Conservation (phyloP, 92 coral and sea anemone genomes). For the Paragorgia papillata region DNA sequence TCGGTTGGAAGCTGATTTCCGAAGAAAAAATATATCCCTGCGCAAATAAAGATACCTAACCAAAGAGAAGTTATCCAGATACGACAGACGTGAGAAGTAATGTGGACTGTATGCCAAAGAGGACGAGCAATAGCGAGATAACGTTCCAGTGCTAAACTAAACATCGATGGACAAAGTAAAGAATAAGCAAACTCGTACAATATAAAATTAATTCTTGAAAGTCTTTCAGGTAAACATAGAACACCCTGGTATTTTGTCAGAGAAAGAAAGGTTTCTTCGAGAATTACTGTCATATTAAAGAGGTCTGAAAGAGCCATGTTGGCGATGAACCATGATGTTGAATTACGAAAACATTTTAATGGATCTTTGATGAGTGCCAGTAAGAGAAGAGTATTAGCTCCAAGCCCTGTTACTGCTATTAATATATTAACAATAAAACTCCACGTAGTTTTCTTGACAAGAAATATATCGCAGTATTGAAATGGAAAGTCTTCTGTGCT, state of each 20-base stretch:
- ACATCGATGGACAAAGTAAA: not conserved
- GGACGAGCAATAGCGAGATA: conserved; percentile 7
- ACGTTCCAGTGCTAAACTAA: conserved; percentile 6
- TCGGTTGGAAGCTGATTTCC: too few species aligned
- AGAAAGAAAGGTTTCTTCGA: not conserved
- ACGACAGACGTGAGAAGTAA: conserved; percentile 2
- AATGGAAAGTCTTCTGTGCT: too few species aligned
- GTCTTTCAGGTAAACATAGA: not conserved
- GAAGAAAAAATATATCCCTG: too few species aligned
- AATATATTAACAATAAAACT: conserved; percentile 1
- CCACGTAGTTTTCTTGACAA: too few species aligned
- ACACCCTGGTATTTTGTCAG: not conserved
- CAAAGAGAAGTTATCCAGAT: not conserved
- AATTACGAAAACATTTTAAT: conserved; percentile 54
- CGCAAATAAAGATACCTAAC: not conserved
- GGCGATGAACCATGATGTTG: conserved; percentile 43
- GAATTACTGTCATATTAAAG: not conserved
- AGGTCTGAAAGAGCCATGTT: conserved; percentile 51
- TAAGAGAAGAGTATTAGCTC: not conserved
- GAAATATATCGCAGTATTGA: too few species aligned
- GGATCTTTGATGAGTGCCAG: conserved; percentile 51
- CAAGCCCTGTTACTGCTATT: not conserved
- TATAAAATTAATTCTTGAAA: not conserved
- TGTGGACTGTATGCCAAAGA: conserved; percentile 20
- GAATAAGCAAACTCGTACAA: not conserved